phyloP scores from a whole-genome alignment of 2,113 vertebrate genomes.

The Pavo muticus region DNA sequence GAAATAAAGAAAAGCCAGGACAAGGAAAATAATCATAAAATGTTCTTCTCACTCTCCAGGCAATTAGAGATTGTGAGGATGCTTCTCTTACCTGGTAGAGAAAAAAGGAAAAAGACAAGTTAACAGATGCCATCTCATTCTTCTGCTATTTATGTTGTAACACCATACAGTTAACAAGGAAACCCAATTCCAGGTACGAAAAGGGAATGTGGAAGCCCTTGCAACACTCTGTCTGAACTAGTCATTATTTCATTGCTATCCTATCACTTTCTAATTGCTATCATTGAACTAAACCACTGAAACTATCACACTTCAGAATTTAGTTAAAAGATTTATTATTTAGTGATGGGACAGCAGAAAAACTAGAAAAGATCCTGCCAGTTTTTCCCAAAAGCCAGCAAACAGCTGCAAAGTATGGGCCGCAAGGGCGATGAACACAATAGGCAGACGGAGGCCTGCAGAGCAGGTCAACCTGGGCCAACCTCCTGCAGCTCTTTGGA shows the following conservation, averaged over 20 bases:
- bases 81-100: neutral
- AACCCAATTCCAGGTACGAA: neutral
- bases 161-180: neutral
- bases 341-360: neutral
- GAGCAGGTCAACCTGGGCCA: neutral
- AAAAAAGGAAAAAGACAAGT: neutral
- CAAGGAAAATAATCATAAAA: neutral
- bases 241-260: neutral
- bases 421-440: neutral
- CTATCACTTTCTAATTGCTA: neutral
- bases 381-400: neutral
- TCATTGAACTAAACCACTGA: neutral
- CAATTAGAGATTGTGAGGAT: neutral
- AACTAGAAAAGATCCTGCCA: neutral
- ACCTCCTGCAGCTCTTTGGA: too few relatives aligned
- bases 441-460: too few relatives aligned
- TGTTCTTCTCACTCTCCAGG: accelerated
- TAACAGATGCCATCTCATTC: neutral
- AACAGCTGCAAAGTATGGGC: too few relatives aligned
- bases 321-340: neutral
- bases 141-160: neutral
- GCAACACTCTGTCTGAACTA: neutral
- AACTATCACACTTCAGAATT: neutral
- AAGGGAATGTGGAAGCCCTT: neutral
- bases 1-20: neutral